Evolutionary conservation across 2,113 vertebrate species (phyloP).

Genomic region (Ardeotis arabs): DNA sequence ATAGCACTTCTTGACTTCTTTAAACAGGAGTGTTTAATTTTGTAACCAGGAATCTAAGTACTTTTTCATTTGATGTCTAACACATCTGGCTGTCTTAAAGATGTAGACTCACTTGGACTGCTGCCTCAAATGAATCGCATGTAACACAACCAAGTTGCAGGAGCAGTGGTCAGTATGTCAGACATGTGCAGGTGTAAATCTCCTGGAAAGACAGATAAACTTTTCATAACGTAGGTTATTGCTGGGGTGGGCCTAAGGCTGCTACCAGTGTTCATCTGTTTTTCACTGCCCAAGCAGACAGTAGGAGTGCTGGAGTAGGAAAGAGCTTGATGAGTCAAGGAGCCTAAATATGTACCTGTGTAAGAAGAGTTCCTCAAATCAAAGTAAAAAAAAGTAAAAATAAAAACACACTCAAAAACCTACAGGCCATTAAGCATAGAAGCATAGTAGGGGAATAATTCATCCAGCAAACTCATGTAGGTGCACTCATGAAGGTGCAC

Average conservation of each 20-base stretch:
- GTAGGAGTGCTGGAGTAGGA: not conserved
- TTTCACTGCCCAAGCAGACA: not conserved
- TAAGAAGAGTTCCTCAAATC: not conserved
- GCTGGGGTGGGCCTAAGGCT: not conserved
- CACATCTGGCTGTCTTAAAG: not conserved
- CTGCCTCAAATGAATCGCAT: not conserved
- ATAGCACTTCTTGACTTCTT: not conserved
- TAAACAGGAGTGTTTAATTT: not conserved
- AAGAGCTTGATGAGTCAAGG: not conserved
- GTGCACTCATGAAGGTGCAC: too few relatives aligned
- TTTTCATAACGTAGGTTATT: accelerated
- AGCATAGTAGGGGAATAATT: not conserved
- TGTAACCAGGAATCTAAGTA: not conserved
- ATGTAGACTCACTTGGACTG: not conserved
- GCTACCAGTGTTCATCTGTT: not conserved
- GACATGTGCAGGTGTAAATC: not conserved
- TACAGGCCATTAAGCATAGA: not conserved
- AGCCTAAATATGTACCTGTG: not conserved
- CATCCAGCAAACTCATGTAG: not conserved
- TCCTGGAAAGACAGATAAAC: not conserved
- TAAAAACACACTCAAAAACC: not conserved
- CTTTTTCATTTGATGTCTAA: not conserved
- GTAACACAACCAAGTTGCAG: not conserved
- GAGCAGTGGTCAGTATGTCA: too few relatives aligned
- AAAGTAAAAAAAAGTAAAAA: not conserved